Evolutionary conservation across 2,888 invertebrate species (phyloP).

Genomic region (Phasia obesa): DNA sequence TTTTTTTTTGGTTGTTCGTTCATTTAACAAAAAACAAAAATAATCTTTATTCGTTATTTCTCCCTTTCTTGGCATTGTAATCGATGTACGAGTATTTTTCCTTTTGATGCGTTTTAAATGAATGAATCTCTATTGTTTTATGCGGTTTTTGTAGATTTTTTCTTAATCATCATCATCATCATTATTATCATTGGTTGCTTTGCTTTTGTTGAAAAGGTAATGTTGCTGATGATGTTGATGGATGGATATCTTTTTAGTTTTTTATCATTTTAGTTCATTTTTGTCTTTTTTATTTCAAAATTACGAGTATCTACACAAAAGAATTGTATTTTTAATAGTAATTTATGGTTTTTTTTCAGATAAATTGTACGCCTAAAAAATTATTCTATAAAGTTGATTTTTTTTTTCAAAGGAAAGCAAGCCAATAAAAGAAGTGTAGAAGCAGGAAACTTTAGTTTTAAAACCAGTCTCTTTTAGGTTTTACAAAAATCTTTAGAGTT

Average conservation of each 20-base stretch:
- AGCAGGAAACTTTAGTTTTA: not conserved
- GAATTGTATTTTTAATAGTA: conserved; percentile 41
- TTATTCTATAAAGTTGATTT: not conserved
- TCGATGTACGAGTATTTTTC: conserved; percentile 1
- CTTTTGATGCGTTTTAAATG: conserved; percentile 52
- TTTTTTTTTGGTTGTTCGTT: not conserved
- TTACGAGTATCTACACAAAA: conserved; percentile 51
- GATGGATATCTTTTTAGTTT: conserved; percentile 61
- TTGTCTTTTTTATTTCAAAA: conserved; percentile 36
- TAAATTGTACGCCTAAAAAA: conserved; percentile 11
- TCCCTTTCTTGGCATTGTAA: conserved; percentile 7
- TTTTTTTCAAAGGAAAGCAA: not conserved
- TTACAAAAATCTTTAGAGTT: not conserved
- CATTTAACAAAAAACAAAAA: conserved; percentile 48
- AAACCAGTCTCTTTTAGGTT: not conserved
- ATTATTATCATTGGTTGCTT: conserved; percentile 2
- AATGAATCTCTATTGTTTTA: conserved; percentile 69
- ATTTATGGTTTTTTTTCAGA: conserved; percentile 57
- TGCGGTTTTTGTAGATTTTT: conserved; percentile 33
- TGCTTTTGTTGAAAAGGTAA: conserved; percentile 23
- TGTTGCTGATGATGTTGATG: conserved; percentile 52
- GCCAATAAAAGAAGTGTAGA: not conserved
- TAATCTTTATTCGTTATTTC: conserved; percentile 10
- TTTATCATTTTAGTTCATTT: conserved; percentile 34
- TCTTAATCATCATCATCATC: conserved; percentile 32